phyloP scores from a whole-genome alignment of 2,888 invertebrate species.

The Meliscaeva auricollis region DNA sequence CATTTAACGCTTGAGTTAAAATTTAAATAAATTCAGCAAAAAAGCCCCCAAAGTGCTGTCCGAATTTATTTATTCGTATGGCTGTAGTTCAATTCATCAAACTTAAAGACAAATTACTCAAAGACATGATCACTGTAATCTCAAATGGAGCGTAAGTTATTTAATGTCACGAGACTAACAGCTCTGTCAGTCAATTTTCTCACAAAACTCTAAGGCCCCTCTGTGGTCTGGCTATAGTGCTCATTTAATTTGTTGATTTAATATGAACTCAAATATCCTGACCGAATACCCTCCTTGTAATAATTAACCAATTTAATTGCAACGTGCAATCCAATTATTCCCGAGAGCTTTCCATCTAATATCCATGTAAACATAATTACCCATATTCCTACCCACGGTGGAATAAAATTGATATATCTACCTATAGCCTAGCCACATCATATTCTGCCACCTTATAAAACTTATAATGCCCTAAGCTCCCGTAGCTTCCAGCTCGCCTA shows the following conservation, averaged over 20 bases:
- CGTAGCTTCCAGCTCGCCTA: not conserved
- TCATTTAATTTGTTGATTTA: not conserved
- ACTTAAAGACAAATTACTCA: too few species aligned
- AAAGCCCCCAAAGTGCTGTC: too few species aligned
- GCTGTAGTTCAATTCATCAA: too few species aligned
- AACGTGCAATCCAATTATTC: conserved; percentile 53
- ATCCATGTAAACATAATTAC: conserved; percentile 59
- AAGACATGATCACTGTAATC: too few species aligned
- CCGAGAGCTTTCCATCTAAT: conserved; percentile 53
- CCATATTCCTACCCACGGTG: conserved; percentile 3
- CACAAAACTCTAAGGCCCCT: too few species aligned
- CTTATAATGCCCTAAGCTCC: conserved; percentile 4
- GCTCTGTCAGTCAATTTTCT: too few species aligned
- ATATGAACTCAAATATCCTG: not conserved
- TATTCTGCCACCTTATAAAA: not conserved
- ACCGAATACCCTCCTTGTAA: conserved; percentile 29
- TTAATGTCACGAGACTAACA: too few species aligned
- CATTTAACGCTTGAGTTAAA: too few species aligned
- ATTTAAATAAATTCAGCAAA: too few species aligned
- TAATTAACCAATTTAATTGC: conserved; percentile 70
- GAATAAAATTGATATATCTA: conserved; percentile 31
- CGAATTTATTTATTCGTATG: too few species aligned
- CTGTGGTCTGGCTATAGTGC: not conserved
- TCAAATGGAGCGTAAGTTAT: too few species aligned
- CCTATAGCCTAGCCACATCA: not conserved